Evolutionary conservation across 2,797 vertebrate genomes (phyloP).

Genomic region (Micrastur ruficollis): DNA sequence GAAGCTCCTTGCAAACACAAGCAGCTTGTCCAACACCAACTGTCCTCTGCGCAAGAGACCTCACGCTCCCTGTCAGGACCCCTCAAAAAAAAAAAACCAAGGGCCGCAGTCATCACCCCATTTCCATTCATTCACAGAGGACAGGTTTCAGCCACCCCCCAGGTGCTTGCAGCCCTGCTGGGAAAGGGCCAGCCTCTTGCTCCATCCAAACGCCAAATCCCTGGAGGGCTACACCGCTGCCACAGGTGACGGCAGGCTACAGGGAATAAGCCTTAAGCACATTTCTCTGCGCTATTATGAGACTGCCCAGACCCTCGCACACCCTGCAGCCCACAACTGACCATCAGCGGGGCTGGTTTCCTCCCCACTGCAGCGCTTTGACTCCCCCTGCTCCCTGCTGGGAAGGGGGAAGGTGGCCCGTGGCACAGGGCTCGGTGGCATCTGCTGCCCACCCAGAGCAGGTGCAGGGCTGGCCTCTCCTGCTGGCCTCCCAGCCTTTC

Average conservation of each 20-base stretch:
- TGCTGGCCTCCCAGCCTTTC: background rate
- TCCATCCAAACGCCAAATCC: background rate
- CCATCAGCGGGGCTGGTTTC: background rate
- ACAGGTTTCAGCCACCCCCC: accelerated
- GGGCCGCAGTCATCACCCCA: background rate
- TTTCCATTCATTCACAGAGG: background rate
- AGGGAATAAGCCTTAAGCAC: background rate
- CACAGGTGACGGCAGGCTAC: accelerated
- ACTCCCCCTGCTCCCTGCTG: background rate
- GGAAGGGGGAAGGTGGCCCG: background rate
- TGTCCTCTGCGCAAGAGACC: background rate
- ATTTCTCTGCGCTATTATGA: background rate
- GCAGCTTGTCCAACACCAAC: background rate
- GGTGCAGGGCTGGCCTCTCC: background rate
- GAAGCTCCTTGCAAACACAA: background rate
- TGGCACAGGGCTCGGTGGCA: background rate
- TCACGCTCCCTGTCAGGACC: accelerated
- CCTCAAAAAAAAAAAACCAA: accelerated
- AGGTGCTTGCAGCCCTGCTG: background rate
- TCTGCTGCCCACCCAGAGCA: background rate
- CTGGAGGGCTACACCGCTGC: background rate
- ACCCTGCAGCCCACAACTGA: accelerated
- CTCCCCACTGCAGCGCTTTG: accelerated
- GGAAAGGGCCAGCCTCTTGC: background rate
- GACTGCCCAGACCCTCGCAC: accelerated